These are phyloP conservation scores for Clanis bilineata DNA, from an alignment of 2,888 invertebrate species.

Conservation along the genomic window DNA sequence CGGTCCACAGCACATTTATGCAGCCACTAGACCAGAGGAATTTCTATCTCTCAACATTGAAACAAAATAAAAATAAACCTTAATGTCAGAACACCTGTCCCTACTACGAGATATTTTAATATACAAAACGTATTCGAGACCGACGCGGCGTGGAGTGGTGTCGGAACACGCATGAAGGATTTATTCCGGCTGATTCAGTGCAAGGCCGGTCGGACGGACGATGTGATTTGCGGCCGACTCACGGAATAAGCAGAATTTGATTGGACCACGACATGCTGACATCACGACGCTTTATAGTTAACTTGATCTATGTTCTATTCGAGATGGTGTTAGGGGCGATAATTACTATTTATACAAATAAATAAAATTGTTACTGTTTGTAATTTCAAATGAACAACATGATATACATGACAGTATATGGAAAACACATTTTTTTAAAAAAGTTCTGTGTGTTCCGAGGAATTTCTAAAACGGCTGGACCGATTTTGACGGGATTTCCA, in stretches of 20 bases:
- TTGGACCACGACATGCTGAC: conserved; percentile 45
- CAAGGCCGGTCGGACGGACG: conserved; percentile 28
- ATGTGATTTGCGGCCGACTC: conserved; percentile 50
- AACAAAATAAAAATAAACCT: too few species aligned
- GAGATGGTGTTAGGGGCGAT: not conserved
- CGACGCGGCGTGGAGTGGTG: not conserved
- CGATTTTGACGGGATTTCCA: too few species aligned
- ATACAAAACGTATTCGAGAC: not conserved
- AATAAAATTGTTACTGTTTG: too few species aligned
- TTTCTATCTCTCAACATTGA: too few species aligned
- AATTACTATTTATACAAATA: too few species aligned
- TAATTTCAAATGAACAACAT: too few species aligned
- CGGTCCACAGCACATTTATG: too few species aligned
- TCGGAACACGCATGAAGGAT: conserved; percentile 24
- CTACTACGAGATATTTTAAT: not conserved
- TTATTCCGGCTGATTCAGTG: conserved; percentile 38
- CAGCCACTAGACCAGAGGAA: too few species aligned
- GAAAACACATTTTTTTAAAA: too few species aligned
- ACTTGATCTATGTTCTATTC: conserved; percentile 8
- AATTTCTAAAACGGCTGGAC: too few species aligned
- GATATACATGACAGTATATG: too few species aligned
- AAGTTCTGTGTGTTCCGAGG: too few species aligned
- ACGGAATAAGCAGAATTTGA: conserved; percentile 52
- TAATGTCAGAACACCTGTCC: not conserved
- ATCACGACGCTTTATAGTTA: conserved; percentile 12